These are phyloP conservation scores for Sarcophaga caerulescens DNA, from an alignment of 2,888 invertebrate genomes.

Conservation along the genomic window DNA sequence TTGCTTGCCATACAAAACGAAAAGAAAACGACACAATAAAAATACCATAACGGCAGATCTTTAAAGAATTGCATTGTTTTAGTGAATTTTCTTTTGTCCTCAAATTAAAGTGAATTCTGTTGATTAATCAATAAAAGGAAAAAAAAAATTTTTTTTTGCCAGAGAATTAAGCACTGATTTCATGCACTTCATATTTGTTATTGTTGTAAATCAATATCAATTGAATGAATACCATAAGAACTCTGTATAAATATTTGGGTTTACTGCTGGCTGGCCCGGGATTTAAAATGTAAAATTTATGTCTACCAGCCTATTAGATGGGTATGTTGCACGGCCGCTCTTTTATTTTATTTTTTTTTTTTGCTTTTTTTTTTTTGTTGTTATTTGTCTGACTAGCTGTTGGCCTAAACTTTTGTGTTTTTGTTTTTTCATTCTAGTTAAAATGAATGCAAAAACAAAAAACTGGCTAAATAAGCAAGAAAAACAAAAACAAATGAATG, in stretches of 20 bases:
- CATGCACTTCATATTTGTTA: no score
- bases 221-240: slow-evolving; percentile 5
- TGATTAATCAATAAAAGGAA: no score
- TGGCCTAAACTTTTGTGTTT: slow-evolving; percentile 52
- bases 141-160: not conserved
- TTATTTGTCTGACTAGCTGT: slow-evolving; percentile 43
- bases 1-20: not conserved
- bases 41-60: slow-evolving; percentile 9
- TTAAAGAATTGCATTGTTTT: not conserved
- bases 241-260: slow-evolving; percentile 7
- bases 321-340: slow-evolving; percentile 10
- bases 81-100: no score
- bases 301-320: slow-evolving; percentile 20
- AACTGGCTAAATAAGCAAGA: not conserved
- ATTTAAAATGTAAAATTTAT: slow-evolving; percentile 57
- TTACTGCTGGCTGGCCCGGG: slow-evolving; percentile 43
- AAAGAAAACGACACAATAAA: not conserved
- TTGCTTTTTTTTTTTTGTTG: not conserved
- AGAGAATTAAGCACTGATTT: not conserved
- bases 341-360: not conserved
- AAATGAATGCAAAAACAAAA: slow-evolving; percentile 7
- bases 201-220: not conserved
- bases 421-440: slow-evolving; percentile 34
- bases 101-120: not conserved
- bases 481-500: slow-evolving; percentile 10